Base-by-base conservation (phyloP, 2,888 invertebrate genomes). In the Heliconius cydno region DNA sequence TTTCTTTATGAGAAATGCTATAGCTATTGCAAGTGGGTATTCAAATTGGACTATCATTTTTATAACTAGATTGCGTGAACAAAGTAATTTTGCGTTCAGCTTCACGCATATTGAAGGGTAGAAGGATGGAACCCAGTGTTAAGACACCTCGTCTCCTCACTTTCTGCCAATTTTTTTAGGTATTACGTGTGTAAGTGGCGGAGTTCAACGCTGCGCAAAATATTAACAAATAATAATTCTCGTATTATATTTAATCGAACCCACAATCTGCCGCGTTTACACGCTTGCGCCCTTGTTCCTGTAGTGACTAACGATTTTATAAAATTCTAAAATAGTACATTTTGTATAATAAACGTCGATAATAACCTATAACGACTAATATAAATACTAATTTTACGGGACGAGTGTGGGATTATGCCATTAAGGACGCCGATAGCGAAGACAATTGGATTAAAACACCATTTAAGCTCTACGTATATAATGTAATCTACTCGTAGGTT, bases 401-500 rank as follows among this genome's bases (percentile, higher is more conserved):
- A 67, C 22, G 66, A 67, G 22, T 28, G 30, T 73, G 72, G 72
- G 28, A 52, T 57, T n/a, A 52, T 28, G 60, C 19, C 70, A 77
- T 77, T 77, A 77, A 57, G 60, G 77, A 22, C n/a, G 71, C 77
- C 66, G 41, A 41, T 41, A 65, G 15, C 46, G 41, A 77, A 46
- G 63, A 77, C 71, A 71, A 77, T 77, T 46, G 46, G 63, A 77
- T 77, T 77, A 77, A 67, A 57, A 63, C 63, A 57, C 41, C 41
- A 34, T 67, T 66, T 30, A 30, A 67, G 66, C 12, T 34, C 19
- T 66, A 66, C 30, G 15, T 66, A 22, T 10, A 30, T 7, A 19
- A 52, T 30, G 30, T 30, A 22, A 22, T 67, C 30, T 22, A 34
- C 34, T 34, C 34, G 34, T 34, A 67, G 19, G 19, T 34, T 67